Conservation (phyloP, 2,113 vertebrate genomes). For the Megalops atlanticus region DNA sequence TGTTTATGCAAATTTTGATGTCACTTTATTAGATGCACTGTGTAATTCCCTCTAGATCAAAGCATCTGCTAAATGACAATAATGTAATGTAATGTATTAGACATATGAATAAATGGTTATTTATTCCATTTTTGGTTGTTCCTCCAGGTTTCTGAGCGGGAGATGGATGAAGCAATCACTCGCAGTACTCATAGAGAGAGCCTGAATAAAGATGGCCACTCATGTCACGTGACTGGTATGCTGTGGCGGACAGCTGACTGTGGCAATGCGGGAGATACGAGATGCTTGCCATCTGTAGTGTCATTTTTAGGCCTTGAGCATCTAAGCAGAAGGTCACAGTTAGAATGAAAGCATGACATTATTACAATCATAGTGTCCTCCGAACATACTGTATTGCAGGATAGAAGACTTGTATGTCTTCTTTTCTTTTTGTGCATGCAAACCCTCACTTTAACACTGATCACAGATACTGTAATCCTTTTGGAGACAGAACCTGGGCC, state of each 20-base stretch:
- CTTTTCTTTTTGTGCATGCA: not conserved
- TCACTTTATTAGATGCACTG: too few relatives aligned
- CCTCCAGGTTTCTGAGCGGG: constrained; percentile 90
- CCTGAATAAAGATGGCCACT: constrained; percentile 66
- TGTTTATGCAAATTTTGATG: too few relatives aligned
- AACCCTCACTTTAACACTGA: not conserved
- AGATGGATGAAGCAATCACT: constrained; percentile 92
- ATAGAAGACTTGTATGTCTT: too few relatives aligned
- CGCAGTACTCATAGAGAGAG: constrained; percentile 84
- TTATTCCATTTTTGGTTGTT: not conserved
- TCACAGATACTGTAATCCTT: not conserved
- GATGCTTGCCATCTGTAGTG: too few relatives aligned
- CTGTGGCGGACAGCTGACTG: not conserved
- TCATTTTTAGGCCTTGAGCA: too few relatives aligned
- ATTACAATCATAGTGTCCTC: too few relatives aligned
- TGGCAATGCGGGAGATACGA: too few relatives aligned
- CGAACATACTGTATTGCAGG: not conserved
- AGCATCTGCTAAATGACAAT: too few relatives aligned
- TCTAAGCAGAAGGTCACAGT: too few relatives aligned
- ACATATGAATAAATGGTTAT: not conserved
- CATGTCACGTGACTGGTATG: constrained; percentile 76
- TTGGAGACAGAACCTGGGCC: not conserved
- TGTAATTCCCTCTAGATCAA: too few relatives aligned
- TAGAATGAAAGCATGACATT: too few relatives aligned
- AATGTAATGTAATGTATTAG: too few relatives aligned